These are phyloP conservation scores for Rhineura floridana DNA, from an alignment of 2,113 vertebrate species.

Conservation along the genomic window DNA sequence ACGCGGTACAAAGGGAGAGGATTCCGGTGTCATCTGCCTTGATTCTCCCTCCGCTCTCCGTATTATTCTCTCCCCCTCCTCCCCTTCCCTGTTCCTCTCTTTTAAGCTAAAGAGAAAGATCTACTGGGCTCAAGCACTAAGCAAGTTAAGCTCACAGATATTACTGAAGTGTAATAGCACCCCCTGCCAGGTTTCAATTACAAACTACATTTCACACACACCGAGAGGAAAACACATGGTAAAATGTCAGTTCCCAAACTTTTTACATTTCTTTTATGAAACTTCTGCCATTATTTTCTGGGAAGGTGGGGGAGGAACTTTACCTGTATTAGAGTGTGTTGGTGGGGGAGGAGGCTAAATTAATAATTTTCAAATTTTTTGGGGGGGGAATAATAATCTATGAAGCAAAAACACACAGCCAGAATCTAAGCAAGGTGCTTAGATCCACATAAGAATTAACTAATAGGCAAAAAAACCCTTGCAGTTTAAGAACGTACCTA, in stretches of 20 bases:
- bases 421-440: neutral
- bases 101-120: constrained; percentile 1
- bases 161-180: constrained; percentile 70
- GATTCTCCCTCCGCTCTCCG: neutral
- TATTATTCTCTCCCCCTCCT: neutral
- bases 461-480: too few relatives aligned
- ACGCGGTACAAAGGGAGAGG: neutral
- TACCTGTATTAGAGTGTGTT: neutral
- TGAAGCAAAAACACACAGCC: too few relatives aligned
- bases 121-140: constrained; percentile 33
- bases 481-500: too few relatives aligned
- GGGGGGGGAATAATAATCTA: neutral
- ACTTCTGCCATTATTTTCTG: constrained; percentile 5
- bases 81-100: neutral
- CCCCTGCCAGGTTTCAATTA: constrained; percentile 67
- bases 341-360: neutral
- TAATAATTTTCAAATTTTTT: neutral
- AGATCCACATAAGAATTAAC: neutral
- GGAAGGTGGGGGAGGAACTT: neutral
- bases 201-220: constrained; percentile 44
- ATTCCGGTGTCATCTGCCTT: constrained; percentile 24
- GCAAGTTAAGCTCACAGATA: constrained; percentile 38
- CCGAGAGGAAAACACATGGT: neutral
- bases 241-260: neutral
- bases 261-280: constrained; percentile 12